These are phyloP conservation scores for Pantherophis guttatus DNA, from an alignment of 2,113 vertebrate genomes.

Conservation along the genomic window DNA sequence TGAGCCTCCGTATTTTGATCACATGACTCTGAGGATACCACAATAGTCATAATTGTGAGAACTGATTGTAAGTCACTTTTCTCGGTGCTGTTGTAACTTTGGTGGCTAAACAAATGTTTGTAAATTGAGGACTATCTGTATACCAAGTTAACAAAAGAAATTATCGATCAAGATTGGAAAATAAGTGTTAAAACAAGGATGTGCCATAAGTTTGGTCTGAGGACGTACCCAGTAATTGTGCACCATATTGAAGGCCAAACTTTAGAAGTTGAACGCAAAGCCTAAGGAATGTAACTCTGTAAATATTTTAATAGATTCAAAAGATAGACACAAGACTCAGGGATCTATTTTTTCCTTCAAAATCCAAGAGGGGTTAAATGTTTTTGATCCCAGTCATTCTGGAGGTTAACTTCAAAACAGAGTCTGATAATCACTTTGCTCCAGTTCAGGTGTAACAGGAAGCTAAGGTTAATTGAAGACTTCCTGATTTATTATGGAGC, in stretches of 20 bases:
- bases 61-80: not conserved
- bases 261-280: not conserved
- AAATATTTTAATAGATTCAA: not conserved
- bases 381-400: not conserved
- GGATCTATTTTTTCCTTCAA: not conserved
- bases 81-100: not conserved
- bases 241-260: not conserved
- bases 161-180: not conserved
- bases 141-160: not conserved
- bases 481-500: not conserved
- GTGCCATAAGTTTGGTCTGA: not conserved
- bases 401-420: not conserved
- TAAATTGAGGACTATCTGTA: not conserved
- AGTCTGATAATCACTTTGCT: not conserved
- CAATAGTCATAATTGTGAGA: not conserved
- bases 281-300: not conserved
- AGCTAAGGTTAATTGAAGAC: not conserved
- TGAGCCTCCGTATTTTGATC: not conserved
- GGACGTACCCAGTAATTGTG: not conserved
- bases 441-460: not conserved
- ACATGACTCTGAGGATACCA: not conserved
- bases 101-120: not conserved
- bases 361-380: not conserved
- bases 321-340: not conserved
- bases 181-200: not conserved